These are phyloP conservation scores for Bombus superbus DNA, from an alignment of 1,140 invertebrate genomes.

Conservation along the genomic window DNA sequence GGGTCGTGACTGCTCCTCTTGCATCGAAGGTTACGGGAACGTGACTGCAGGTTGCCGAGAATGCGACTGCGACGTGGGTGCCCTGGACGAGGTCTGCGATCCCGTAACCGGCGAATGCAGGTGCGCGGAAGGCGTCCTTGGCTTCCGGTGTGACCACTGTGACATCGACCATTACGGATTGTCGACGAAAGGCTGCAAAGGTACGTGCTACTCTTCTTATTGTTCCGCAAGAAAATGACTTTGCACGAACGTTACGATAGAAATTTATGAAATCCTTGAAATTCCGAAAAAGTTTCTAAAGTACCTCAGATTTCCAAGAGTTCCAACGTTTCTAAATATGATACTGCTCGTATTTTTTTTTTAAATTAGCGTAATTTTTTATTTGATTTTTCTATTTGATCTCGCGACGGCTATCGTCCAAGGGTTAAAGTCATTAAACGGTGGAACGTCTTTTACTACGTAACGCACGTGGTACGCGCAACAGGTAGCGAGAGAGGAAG, in stretches of 20 bases:
- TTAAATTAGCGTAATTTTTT: too few species aligned
- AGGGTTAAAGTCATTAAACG: too few species aligned
- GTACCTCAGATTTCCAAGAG: neutral
- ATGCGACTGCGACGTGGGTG: constrained; percentile 90
- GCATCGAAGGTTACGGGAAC: constrained; percentile 85
- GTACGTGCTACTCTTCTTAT: constrained; percentile 83
- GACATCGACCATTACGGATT: constrained; percentile 90
- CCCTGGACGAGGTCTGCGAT: constrained; percentile 90
- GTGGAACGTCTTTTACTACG: too few species aligned
- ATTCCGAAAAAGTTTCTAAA: too few species aligned
- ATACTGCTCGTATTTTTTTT: too few species aligned
- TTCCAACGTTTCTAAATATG: neutral
- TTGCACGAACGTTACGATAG: rapidly evolving
- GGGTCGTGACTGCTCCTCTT: constrained; percentile 78
- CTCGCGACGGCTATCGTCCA: too few species aligned
- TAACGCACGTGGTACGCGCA: neutral
- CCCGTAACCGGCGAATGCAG: constrained; percentile 88
- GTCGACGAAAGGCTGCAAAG: constrained; percentile 87
- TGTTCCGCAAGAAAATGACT: neutral
- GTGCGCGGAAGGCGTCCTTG: constrained; percentile 87
- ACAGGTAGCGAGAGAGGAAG: neutral
- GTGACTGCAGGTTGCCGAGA: constrained; percentile 87
- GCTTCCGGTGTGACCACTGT: constrained; percentile 91
- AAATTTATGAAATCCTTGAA: too few species aligned
- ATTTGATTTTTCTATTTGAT: too few species aligned